These are phyloP conservation scores for Lagopus leucura DNA, from an alignment of 2,113 vertebrate species.

Conservation along the genomic window DNA sequence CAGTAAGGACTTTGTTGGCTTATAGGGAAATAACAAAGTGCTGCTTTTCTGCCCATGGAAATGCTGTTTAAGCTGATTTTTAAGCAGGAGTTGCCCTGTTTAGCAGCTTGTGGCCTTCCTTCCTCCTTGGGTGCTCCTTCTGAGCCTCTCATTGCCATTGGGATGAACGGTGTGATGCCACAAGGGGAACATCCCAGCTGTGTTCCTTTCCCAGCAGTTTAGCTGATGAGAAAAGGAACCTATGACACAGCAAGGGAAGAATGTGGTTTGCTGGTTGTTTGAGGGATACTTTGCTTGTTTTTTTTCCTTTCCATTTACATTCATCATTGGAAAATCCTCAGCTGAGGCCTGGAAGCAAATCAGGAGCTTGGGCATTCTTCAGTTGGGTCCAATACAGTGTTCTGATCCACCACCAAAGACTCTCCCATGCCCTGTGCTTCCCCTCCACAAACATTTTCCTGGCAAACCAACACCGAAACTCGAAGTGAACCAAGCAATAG, in stretches of 20 bases:
- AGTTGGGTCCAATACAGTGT: accelerated
- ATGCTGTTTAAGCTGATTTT: neutral
- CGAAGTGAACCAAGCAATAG: neutral
- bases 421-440: neutral
- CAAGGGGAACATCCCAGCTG: neutral
- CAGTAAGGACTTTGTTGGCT: accelerated
- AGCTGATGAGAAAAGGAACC: neutral
- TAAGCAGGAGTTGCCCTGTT: neutral
- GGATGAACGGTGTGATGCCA: accelerated
- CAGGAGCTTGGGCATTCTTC: neutral
- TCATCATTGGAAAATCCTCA: constrained; percentile 3
- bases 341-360: neutral
- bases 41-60: neutral
- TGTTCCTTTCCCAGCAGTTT: neutral
- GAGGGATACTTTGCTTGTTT: neutral
- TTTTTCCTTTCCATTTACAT: neutral
- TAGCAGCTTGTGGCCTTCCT: neutral
- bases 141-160: neutral
- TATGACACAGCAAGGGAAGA: neutral
- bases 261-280: neutral
- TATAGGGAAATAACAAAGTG: neutral
- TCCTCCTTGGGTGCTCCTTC: neutral
- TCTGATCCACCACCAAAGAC: neutral
- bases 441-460: neutral
- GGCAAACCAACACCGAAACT: neutral